A percentile compares a stretch with the other conserved stretches of the same genome.
Conservation (phyloP, 2,113 vertebrate species). For the Alces alces region DNA sequence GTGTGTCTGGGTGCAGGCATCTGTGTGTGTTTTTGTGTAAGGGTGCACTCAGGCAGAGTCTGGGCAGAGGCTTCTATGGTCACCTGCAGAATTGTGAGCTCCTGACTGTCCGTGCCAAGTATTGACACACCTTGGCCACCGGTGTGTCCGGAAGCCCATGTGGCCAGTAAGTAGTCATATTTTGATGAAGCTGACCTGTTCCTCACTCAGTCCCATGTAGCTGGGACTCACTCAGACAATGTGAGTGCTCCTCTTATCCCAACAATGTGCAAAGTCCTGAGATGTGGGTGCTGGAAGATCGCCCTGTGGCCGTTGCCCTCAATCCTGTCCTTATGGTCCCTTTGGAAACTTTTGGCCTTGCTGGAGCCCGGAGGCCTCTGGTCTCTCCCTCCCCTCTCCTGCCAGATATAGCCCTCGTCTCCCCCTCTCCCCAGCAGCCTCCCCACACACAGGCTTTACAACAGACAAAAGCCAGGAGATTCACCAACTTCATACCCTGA, state of each 20-base stretch:
- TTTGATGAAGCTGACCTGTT: background rate
- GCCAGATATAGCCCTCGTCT: too few relatives aligned
- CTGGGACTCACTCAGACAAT: accelerated
- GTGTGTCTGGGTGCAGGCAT: background rate
- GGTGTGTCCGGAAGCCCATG: background rate
- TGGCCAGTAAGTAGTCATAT: background rate
- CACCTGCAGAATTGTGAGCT: background rate
- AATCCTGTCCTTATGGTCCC: background rate
- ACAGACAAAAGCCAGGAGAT: background rate
- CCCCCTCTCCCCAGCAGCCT: background rate
- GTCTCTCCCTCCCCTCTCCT: background rate
- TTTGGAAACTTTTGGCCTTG: background rate
- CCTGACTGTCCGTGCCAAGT: background rate
- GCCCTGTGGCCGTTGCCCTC: background rate
- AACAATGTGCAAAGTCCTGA: background rate
- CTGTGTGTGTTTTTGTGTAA: background rate
- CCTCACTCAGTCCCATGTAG: background rate
- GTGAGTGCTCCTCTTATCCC: background rate
- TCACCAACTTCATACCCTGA: background rate
- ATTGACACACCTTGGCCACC: background rate
- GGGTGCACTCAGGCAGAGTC: background rate
- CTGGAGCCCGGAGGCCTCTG: background rate
- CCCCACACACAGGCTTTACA: background rate
- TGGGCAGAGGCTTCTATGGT: background rate
- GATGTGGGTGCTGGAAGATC: accelerated